Evolutionary conservation across 2,113 vertebrate genomes (phyloP).

Genomic region (Neomonachus schauinslandi): DNA sequence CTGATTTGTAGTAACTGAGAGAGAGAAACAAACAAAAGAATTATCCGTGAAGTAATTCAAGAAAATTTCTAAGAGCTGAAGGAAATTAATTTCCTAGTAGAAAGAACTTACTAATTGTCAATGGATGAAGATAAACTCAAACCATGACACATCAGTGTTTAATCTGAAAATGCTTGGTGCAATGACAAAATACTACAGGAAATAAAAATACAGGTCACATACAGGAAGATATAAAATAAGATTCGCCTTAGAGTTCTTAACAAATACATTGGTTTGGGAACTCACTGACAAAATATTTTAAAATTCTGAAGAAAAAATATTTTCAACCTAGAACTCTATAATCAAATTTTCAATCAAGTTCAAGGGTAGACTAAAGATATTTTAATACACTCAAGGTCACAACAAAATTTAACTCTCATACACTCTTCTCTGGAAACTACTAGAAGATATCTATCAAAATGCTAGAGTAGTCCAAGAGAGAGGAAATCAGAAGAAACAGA

Average conservation of each 20-base stretch:
- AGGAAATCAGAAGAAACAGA: background rate
- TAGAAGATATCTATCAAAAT: background rate
- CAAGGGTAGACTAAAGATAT: constrained; percentile 11
- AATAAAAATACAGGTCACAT: background rate
- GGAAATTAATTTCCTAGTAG: background rate
- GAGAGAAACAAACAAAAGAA: background rate
- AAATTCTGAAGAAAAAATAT: constrained; percentile 8
- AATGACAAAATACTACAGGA: background rate
- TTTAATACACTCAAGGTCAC: background rate
- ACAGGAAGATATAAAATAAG: background rate
- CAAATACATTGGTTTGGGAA: background rate
- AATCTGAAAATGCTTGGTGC: background rate
- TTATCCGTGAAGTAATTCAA: background rate
- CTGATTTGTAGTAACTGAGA: background rate
- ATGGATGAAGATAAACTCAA: background rate
- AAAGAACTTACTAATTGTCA: background rate
- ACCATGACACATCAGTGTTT: background rate
- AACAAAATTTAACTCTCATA: background rate
- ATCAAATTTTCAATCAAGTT: background rate
- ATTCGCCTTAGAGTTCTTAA: background rate
- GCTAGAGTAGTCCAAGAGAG: background rate
- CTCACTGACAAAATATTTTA: background rate
- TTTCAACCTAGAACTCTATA: background rate
- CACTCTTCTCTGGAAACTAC: background rate
- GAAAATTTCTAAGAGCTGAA: background rate